phyloP scores from a whole-genome alignment of 2,113 vertebrate species.

The Eurystomus gularis region DNA sequence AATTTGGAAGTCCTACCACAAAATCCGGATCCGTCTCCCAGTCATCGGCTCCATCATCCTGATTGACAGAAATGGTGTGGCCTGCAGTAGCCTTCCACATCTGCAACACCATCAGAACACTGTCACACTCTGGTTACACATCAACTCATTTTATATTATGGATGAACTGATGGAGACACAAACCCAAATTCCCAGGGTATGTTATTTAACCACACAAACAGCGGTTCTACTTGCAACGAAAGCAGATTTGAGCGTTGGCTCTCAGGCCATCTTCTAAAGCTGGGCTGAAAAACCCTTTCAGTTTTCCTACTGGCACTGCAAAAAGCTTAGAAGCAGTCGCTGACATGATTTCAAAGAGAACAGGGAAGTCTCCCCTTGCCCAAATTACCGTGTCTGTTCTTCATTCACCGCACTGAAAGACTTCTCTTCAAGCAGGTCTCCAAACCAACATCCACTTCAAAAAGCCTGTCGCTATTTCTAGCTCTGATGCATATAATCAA shows the following conservation, averaged over 20 bases:
- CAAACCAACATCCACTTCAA: not conserved
- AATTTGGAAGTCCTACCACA: slow-evolving; percentile 77
- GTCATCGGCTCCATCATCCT: slow-evolving; percentile 85
- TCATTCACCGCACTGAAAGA: not conserved
- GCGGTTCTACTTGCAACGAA: not conserved
- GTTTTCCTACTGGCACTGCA: not conserved
- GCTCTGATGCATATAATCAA: not conserved
- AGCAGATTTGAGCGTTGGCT: not conserved
- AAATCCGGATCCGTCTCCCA: slow-evolving; percentile 99
- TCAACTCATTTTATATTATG: not conserved
- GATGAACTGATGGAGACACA: not conserved
- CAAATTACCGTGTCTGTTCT: not conserved
- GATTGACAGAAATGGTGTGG: slow-evolving; percentile 75
- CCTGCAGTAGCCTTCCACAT: slow-evolving; percentile 97
- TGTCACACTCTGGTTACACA: not conserved
- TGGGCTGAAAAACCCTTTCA: not conserved
- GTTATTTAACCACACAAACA: not conserved
- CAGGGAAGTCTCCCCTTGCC: not conserved
- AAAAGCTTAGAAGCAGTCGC: not conserved
- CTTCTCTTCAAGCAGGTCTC: not conserved
- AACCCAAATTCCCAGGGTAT: not conserved
- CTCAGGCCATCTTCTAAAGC: not conserved
- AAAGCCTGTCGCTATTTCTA: not conserved
- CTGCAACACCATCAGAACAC: slow-evolving; percentile 64
- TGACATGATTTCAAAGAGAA: not conserved